Evolutionary conservation across 1,140 invertebrate species (phyloP).

Genomic region (Drosophila chauvacae): DNA sequence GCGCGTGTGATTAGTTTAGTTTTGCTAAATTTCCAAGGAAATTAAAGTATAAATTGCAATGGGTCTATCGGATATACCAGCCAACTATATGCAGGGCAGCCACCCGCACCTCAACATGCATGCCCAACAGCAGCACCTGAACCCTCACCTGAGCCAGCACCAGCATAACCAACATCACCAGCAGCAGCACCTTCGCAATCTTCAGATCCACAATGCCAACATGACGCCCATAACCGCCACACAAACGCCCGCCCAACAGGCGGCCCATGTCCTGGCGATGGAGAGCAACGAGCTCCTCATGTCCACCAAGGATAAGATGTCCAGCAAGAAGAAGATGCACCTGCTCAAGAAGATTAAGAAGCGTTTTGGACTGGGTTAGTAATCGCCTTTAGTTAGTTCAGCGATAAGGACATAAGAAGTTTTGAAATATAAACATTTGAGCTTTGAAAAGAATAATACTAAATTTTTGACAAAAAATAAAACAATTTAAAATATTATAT

Average conservation of each 20-base stretch:
- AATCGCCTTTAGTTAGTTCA: conserved; percentile 22
- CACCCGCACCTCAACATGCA: conserved; percentile 51
- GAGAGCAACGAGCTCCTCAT: conserved; percentile 71
- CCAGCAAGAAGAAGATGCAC: conserved; percentile 86
- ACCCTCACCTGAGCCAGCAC: conserved; percentile 30
- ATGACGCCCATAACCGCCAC: conserved; percentile 31
- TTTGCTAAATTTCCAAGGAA: conserved; percentile 5
- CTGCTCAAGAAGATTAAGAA: conserved; percentile 86
- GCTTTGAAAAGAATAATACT: neutral
- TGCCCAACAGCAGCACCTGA: conserved; percentile 41
- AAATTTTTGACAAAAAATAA: neutral
- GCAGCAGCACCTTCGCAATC: conserved; percentile 44
- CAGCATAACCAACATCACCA: conserved; percentile 47
- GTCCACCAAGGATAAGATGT: conserved; percentile 79
- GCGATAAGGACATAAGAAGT: neutral
- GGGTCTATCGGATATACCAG: conserved; percentile 81
- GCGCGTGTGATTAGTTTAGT: conserved; percentile 29
- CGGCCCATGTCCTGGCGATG: conserved; percentile 70
- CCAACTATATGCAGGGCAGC: conserved; percentile 75
- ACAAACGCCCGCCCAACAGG: conserved; percentile 61
- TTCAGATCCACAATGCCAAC: conserved; percentile 49
- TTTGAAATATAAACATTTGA: too few relatives aligned
- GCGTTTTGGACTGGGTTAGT: conserved; percentile 86
- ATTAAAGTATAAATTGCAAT: conserved; percentile 42
- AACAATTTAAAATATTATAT: neutral